These are phyloP conservation scores for Oncorhynchus clarkii DNA, from an alignment of 2,113 vertebrate species.

Conservation along the genomic window DNA sequence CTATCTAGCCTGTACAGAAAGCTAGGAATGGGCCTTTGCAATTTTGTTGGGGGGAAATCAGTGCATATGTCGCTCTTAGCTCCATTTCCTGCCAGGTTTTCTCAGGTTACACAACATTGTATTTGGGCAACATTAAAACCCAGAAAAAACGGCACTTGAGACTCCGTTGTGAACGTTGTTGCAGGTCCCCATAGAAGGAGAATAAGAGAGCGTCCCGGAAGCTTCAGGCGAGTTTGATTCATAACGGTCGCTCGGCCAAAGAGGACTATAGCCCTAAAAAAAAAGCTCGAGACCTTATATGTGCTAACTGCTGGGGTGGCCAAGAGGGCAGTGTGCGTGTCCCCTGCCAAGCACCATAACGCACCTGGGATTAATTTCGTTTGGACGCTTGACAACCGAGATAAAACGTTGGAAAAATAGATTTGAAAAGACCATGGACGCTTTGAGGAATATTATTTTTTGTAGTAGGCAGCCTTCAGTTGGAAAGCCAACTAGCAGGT, in stretches of 20 bases:
- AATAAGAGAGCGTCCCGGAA: slow-evolving; percentile 37
- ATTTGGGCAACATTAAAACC: slow-evolving; percentile 49
- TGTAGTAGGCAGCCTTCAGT: too few species aligned
- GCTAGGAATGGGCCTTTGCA: neutral
- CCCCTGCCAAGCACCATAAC: slow-evolving; percentile 46
- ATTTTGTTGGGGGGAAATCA: slow-evolving; percentile 19
- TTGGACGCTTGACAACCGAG: slow-evolving; percentile 30
- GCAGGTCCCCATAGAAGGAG: slow-evolving; percentile 24
- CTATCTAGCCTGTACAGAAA: neutral
- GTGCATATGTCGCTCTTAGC: slow-evolving; percentile 30
- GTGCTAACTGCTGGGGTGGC: slow-evolving; percentile 50
- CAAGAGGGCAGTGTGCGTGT: slow-evolving; percentile 33
- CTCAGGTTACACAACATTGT: slow-evolving; percentile 50
- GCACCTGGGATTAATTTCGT: slow-evolving; percentile 63
- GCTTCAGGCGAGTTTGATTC: slow-evolving; percentile 37
- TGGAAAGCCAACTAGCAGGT: neutral
- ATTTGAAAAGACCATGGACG: neutral
- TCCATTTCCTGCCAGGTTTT: slow-evolving; percentile 31
- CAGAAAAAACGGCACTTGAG: slow-evolving; percentile 32
- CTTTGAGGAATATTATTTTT: too few species aligned
- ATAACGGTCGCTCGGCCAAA: slow-evolving; percentile 46
- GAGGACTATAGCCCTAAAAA: slow-evolving; percentile 17
- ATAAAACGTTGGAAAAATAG: slow-evolving; percentile 44
- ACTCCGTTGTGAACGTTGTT: slow-evolving; percentile 44
- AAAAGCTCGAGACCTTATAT: slow-evolving; percentile 44